Base-by-base conservation (phyloP, 2,888 invertebrate genomes). In the Resseliella maxima region DNA sequence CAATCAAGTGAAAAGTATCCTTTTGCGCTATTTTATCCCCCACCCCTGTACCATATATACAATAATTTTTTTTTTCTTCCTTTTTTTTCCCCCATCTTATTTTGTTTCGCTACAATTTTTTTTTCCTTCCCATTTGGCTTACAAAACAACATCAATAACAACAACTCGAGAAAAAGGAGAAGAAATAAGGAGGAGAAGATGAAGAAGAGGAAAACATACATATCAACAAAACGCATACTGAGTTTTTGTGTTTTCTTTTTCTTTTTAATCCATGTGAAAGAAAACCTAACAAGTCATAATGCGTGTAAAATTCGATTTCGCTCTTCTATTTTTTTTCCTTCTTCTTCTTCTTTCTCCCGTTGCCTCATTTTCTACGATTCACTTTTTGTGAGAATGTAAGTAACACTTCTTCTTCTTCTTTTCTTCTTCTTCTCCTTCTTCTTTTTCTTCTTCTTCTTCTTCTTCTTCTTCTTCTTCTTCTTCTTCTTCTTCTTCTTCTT, bases 1-100 rank as follows among this genome's bases (percentile, higher is more conserved):
- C 38, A 83, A 83, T 83, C 36, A 83, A 83, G 38, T 38, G 24
- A 83, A 83, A 83, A 38, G 38, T 83, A 83, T 83, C 83, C 36
- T 83, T 83, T 38, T 72, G 72, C 72, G n/a, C 72, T 31, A 15
- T 31, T 12, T 72, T 72, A 0, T 50, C 15, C 50, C 8, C 21
- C 21, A 3, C n/a, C 0, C 35, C 15, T 35, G 72, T 18, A n/a
- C n/a, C n/a, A n/a, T n/a, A n/a, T n/a, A n/a, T n/a, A n/a, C n/a
- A n/a, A n/a, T n/a, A n/a, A n/a, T n/a, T n/a, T n/a, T n/a, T n/a
- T n/a, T n/a, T n/a, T n/a, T n/a, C n/a, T 31, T 31, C 6, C 72
- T 31, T 35, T 31, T 31, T 72, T 72, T 31, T 31, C 1, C 31
- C 31, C 31, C 72, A 31, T 31, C 12, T 72, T 72, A 15, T 72